Conservation (phyloP, 1,140 invertebrate genomes). For the Globodera rostochiensis region DNA sequence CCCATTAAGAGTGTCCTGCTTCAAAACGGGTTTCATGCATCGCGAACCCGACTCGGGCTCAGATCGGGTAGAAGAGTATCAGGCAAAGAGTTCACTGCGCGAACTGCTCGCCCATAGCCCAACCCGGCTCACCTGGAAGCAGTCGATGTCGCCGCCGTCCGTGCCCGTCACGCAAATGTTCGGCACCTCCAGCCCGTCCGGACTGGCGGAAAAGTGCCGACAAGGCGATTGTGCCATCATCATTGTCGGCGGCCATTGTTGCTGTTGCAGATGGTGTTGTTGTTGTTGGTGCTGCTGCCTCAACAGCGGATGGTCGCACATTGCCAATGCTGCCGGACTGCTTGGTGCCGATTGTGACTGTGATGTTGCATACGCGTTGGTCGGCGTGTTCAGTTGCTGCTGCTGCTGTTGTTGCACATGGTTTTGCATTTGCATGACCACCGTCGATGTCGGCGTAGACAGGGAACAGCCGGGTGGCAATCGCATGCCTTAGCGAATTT, state of each 20-base stretch:
- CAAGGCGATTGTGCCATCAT: constrained; percentile 26
- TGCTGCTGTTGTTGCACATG: constrained; percentile 33
- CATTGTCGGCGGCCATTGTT: constrained; percentile 37
- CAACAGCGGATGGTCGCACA: background rate
- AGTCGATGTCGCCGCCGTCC: constrained; percentile 48
- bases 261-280: background rate
- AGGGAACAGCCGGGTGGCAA: background rate
- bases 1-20: too few relatives aligned
- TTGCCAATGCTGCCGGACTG: constrained; percentile 27
- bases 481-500: constrained; percentile 12
- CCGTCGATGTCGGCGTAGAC: background rate
- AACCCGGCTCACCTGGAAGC: constrained; percentile 40
- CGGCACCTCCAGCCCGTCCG: constrained; percentile 49
- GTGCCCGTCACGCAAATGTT: constrained; percentile 52
- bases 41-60: too few relatives aligned
- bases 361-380: constrained; percentile 20
- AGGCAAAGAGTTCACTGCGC: too few relatives aligned
- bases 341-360: constrained; percentile 51
- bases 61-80: too few relatives aligned
- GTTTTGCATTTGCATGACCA: constrained; percentile 23
- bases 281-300: background rate
- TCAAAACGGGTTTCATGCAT: too few relatives aligned
- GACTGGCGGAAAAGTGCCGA: constrained; percentile 53
- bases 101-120: background rate
- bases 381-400: constrained; percentile 42